A percentile compares a stretch with the other conserved stretches of the same genome.
phyloP scores from a whole-genome alignment of 2,888 invertebrate species.

The Dicranocentrus wangi region DNA sequence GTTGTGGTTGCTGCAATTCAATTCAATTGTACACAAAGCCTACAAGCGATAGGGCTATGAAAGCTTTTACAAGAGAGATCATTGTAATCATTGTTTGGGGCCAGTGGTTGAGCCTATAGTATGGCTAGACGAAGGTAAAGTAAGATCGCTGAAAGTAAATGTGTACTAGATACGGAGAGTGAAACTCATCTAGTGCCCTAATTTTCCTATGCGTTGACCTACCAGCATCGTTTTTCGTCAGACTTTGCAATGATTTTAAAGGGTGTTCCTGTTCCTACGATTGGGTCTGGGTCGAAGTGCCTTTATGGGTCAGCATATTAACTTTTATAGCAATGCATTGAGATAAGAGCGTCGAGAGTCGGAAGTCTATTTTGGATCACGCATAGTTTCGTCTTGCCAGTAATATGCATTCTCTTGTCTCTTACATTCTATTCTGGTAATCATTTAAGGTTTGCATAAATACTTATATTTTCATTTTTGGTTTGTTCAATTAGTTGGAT shows the following conservation, averaged over 20 bases:
- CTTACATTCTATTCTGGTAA: no score
- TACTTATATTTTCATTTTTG: no score
- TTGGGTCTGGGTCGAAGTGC: slow-evolving; percentile 22
- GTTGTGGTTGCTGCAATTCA: no score
- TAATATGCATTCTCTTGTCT: no score
- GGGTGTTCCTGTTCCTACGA: neutral
- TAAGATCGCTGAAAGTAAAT: slow-evolving; percentile 6
- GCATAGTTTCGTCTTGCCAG: no score
- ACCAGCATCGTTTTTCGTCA: slow-evolving; percentile 43
- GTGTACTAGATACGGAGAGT: slow-evolving; percentile 45
- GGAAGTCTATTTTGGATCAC: slow-evolving; percentile 49
- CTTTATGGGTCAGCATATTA: slow-evolving; percentile 34
- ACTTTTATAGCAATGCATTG: no score
- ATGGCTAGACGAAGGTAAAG: neutral
- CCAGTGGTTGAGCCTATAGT: slow-evolving; percentile 20
- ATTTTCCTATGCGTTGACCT: slow-evolving; percentile 46
- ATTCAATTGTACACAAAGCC: no score
- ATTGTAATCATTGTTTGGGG: slow-evolving; percentile 16
- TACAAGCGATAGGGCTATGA: no score
- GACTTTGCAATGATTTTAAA: slow-evolving; percentile 9
- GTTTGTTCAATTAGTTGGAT: no score
- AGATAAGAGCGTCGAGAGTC: slow-evolving; percentile 54
- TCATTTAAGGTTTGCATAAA: no score
- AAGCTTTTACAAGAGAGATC: no score
- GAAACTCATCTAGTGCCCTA: slow-evolving; percentile 47